phyloP scores from a whole-genome alignment of 1,140 invertebrate genomes.

The Orchesella cincta region DNA sequence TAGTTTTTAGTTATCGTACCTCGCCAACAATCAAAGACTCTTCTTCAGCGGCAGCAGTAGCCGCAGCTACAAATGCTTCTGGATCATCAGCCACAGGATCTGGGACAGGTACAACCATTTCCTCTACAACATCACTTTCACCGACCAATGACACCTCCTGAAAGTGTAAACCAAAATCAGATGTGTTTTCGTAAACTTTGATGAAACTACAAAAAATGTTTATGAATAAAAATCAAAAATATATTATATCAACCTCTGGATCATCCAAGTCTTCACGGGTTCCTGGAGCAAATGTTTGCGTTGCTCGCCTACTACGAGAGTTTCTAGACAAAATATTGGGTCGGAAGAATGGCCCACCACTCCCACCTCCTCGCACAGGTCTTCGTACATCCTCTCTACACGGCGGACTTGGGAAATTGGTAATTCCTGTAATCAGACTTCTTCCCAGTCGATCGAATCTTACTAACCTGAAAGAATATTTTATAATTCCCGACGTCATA shows the following conservation, averaged over 20 bases:
- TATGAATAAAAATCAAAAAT: not conserved
- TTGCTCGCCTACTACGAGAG: not conserved
- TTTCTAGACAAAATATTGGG: slow-evolving; percentile 44
- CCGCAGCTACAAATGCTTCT: slow-evolving; percentile 32
- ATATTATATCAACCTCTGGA: not conserved
- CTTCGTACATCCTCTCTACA: slow-evolving; percentile 19
- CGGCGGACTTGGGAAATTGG: slow-evolving; percentile 61
- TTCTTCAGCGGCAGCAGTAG: slow-evolving; percentile 29
- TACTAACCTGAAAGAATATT: slow-evolving; percentile 67
- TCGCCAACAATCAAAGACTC: not conserved
- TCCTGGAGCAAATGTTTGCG: not conserved
- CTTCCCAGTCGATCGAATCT: slow-evolving; percentile 79
- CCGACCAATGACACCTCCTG: not conserved
- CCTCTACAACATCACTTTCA: slow-evolving; percentile 11
- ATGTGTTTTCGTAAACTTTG: too few species aligned
- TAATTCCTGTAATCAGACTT: slow-evolving; percentile 82
- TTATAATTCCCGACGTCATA: too few species aligned
- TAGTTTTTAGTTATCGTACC: not conserved
- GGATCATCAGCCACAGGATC: slow-evolving; percentile 25
- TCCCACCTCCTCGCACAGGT: not conserved
- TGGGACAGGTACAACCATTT: slow-evolving; percentile 17
- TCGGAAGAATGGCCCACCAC: slow-evolving; percentile 33
- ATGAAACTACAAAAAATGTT: too few species aligned
- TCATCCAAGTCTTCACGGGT: not conserved
- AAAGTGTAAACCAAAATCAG: too few species aligned